phyloP scores from a whole-genome alignment of 1,140 invertebrate species.

The Caenorhabditis brenneri region DNA sequence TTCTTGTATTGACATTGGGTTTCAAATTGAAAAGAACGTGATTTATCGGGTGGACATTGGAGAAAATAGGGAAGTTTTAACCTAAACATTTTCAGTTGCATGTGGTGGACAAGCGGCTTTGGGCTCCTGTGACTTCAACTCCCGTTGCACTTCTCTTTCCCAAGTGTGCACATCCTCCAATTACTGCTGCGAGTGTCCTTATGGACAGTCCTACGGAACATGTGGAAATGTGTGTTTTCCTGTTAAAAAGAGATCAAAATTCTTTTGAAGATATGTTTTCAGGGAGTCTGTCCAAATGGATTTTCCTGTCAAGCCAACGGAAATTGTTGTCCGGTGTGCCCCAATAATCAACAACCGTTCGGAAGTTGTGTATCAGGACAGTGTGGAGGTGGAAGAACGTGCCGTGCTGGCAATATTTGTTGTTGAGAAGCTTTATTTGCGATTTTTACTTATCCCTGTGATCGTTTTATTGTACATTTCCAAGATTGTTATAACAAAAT shows the following conservation, averaged over 20 bases:
- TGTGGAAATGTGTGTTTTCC: constrained; percentile 54
- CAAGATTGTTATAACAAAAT: no score
- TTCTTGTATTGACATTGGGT: background rate
- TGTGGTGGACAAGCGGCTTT: constrained; percentile 60
- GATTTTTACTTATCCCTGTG: background rate
- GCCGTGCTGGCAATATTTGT: constrained; percentile 58
- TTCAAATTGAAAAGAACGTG: background rate
- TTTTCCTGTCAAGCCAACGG: constrained; percentile 59
- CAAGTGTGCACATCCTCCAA: constrained; percentile 59
- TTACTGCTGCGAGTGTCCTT: constrained; percentile 62
- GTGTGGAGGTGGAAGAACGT: constrained; percentile 48
- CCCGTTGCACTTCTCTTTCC: background rate
- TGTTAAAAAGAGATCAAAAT: background rate
- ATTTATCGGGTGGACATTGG: no score
- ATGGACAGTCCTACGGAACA: constrained; percentile 57
- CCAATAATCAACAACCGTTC: constrained; percentile 59
- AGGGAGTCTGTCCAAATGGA: constrained; percentile 57
- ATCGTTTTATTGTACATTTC: no score
- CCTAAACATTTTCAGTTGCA: constrained; percentile 47
- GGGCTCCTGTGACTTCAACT: constrained; percentile 52
- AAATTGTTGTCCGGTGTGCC: constrained; percentile 62
- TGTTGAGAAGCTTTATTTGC: no score
- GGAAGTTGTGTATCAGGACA: constrained; percentile 54
- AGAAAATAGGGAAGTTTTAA: background rate
- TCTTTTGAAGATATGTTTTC: background rate